Percentiles rank a stretch among this genome's conserved stretches.
Conservation (phyloP, 2,888 invertebrate species). For the Campoplex nolae region DNA sequence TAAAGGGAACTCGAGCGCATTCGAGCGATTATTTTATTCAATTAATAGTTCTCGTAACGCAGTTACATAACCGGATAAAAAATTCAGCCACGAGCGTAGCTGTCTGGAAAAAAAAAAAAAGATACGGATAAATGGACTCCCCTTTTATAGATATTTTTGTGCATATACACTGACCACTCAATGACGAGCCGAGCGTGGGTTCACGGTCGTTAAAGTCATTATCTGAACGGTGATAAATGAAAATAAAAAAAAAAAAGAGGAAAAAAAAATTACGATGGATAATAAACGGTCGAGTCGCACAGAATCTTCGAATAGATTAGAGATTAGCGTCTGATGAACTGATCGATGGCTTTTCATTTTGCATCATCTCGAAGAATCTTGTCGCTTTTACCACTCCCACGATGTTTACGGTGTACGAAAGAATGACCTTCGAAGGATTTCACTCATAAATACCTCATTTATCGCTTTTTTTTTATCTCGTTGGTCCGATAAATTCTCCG, state of each 20-base stretch:
- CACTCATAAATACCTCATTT: neutral
- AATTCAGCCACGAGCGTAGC: neutral
- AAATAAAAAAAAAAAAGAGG: neutral
- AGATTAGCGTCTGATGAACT: conserved; percentile 37
- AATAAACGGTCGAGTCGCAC: conserved; percentile 1
- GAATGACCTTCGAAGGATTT: neutral
- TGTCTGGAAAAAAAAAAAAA: neutral
- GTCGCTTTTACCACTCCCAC: neutral
- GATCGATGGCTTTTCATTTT: conserved; percentile 28
- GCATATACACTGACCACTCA: neutral
- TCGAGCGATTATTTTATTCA: neutral
- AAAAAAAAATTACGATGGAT: conserved; percentile 4
- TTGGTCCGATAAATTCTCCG: neutral
- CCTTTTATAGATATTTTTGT: neutral
- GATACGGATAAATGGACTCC: neutral
- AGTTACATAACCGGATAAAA: neutral
- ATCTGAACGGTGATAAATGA: neutral
- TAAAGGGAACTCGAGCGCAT: neutral
- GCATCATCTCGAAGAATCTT: conserved; percentile 8
- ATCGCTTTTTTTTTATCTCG: neutral
- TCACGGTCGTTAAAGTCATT: conserved; percentile 15
- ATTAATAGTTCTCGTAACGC: neutral
- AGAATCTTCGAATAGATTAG: conserved; percentile 36
- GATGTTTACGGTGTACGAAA: neutral
- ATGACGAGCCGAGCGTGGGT: conserved; percentile 9